Base-by-base conservation (phyloP, 2,888 invertebrate genomes). In the Urechis unicinctus region DNA sequence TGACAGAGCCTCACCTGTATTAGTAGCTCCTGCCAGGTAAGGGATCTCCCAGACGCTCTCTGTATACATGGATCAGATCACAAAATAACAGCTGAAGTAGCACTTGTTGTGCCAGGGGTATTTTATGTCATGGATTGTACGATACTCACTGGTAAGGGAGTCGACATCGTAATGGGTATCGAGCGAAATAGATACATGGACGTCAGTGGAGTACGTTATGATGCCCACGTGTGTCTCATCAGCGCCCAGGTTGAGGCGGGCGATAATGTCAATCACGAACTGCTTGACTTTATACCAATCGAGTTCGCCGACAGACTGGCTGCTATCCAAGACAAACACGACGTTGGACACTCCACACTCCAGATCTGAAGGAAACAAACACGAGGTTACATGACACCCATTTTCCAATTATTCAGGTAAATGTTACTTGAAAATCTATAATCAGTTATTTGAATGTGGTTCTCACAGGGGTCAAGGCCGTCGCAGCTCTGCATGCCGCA, bases 21-120 rank as follows among this genome's bases (percentile, higher is more conserved):
- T 53, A 21, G 53, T 53, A 22, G 53, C 5, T 4, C 53, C 53
- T 26, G 53, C 53, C 45, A 26, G 13, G 53, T 53, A 53, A 3
- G 53, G 53, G 29, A 47, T 4, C 13, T 28, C 22, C 53, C 53
- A 53, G 21, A 28, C 9, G 24, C 17, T 9, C 36, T 36, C 36
- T 36, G 36, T 13, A 36, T n/a, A n/a, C n/a, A n/a, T n/a, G n/a
- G n/a, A n/a, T n/a, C n/a, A n/a, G n/a, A n/a, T n/a, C n/a, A n/a
- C n/a, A n/a, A n/a, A n/a, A n/a, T n/a, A n/a, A n/a, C n/a, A n/a
- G n/a, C n/a, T n/a, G 17, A 13, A 36, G 36, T 36, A 36, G 17
- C 17, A 36, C 9, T 36, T 36, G 17, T 9, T 9, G 36, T 36
- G 36, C 17, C 9, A 36, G 36, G 9, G 36, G 17, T 9, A 36